Base-by-base conservation (phyloP, 2,113 vertebrate species). In the Falco punctatus region DNA sequence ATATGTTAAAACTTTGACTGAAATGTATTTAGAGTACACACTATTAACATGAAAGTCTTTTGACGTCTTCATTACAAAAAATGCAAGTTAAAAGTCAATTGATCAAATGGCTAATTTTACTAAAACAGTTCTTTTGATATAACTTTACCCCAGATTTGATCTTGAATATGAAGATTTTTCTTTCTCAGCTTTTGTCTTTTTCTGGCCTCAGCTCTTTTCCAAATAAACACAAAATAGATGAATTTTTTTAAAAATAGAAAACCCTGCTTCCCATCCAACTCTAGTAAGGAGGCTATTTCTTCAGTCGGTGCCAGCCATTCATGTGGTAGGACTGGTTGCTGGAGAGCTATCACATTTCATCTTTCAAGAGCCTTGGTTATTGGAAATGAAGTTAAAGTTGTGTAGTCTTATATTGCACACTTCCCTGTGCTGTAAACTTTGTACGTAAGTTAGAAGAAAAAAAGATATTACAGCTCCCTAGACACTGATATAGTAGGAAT, bases 41-140 rank as follows among this genome's bases (percentile, higher is more conserved):
- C 2, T 48, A 22, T 78, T n/a, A 75, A 57, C 20, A 13, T 52
- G 15, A 72, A 71, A 40, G 5, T 51, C 38, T 38, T 38, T 81
- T 61, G 4, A 48, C 17, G 59, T 44, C 46, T 82, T 59, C 1
- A 48, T 72, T 64, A 14, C 16, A 49, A 40, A 90, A 59, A 55
- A 21, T 7, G 3, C 0, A 55, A 24, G 6, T 51, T 26, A 59
- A 75, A 55, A 2, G 6, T 40, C 16, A 55, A 12, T 46, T 1
- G 6, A 46, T 27, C 32, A 58, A 58, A 27, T 26, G 4, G 2
- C 0, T 81, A n/a, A 55, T 75, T 66, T 85, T 67, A 30, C 20
- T n/a, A 11, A 35, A 71, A 16, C 24, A 77, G 8, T 81, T 59
- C 11, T 49, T 77, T 70, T 30, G 54, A 48, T 8, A 1, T 18